phyloP scores from a whole-genome alignment of 2,113 vertebrate species.

The Ancistrus triradiatus region DNA sequence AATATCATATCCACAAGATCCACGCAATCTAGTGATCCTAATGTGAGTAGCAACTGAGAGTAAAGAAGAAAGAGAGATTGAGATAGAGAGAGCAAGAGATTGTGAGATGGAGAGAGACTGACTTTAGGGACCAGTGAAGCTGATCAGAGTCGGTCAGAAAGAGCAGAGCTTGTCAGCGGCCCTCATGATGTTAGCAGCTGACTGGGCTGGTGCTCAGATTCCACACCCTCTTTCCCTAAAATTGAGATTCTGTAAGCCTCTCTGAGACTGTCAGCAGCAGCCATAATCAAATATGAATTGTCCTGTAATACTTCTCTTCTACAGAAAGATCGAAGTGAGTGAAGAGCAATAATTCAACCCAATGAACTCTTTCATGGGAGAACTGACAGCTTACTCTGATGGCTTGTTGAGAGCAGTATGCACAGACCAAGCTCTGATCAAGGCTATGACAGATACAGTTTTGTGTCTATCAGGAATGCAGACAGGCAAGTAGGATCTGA shows the following conservation, averaged over 20 bases:
- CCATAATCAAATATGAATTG: slow-evolving; percentile 47
- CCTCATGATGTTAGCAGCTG: slow-evolving; percentile 16
- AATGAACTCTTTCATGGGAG: slow-evolving; percentile 34
- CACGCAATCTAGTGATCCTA: no score
- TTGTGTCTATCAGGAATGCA: background rate
- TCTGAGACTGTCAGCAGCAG: slow-evolving; percentile 24
- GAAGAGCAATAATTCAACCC: slow-evolving; percentile 39
- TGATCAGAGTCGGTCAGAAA: slow-evolving; percentile 34
- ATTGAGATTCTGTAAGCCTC: slow-evolving; percentile 17
- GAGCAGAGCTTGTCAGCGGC: slow-evolving; percentile 16
- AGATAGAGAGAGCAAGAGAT: slow-evolving; percentile 1
- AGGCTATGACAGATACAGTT: background rate
- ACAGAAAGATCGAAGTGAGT: slow-evolving; percentile 33
- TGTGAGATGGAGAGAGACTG: background rate
- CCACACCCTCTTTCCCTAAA: slow-evolving; percentile 4
- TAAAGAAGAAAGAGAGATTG: background rate
- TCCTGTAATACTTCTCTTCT: slow-evolving; percentile 22
- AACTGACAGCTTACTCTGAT: slow-evolving; percentile 31
- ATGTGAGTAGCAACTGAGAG: no score
- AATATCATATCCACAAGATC: no score
- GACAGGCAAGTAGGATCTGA: background rate
- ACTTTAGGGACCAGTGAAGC: background rate
- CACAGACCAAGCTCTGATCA: slow-evolving; percentile 12
- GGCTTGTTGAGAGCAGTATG: slow-evolving; percentile 5
- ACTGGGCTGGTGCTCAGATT: background rate